Base-by-base conservation (phyloP, 30 jellyfish, hydroid and myxozoan genomes). In the Hydractinia echinata region DNA sequence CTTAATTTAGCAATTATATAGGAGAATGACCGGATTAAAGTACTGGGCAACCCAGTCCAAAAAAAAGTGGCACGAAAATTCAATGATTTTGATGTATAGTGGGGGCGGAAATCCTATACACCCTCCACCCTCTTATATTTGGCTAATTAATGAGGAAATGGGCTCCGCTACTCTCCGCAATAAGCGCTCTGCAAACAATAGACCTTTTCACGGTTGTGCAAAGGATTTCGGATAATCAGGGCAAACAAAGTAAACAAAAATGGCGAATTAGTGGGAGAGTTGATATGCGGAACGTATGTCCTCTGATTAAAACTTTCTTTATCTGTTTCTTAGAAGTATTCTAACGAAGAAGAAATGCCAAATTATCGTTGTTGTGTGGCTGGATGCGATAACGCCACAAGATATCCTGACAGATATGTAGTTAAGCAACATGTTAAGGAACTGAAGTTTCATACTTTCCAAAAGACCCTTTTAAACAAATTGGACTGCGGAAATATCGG, bases 391-490 rank as follows among this genome's bases (percentile, higher is more conserved):
- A 81, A 81, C 58, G 89, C 66, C 73, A 4, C 83, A 18, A 81
- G 76, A 64, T 66, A 64, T 39, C 80, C 80, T 10, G 87, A 48
- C 48, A 64, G 69, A 50, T 15, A 55, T 8, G 87, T 81, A 55
- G 69, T 55, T 56, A 51, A 79, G 55, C 18, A 79, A 30, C 85
- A 81, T 66, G 89, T 81, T 67, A 66, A 66, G 56, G 89, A 30
- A 67, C 76, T 82, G 51, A n/a, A n/a, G 30, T 82, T 82, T 72
- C 88, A 82, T 72, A 82, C 73, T 67, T 82, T 18, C 86, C 90
- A 16, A 82, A 82, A 53, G 87, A 82, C 56, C 64, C 53, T 8
- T 81, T 11, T n/a, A 82, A 82, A 48, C 52, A 87, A 8, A 81
- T 6, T 72, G 90, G 88, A 67, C 44, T n/a, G 70, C 39, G 19